Evolutionary conservation across 2,113 vertebrate genomes (phyloP), one percentile per base, ranked within the genome.

Genomic region (Dicentrarchus labrax): DNA sequence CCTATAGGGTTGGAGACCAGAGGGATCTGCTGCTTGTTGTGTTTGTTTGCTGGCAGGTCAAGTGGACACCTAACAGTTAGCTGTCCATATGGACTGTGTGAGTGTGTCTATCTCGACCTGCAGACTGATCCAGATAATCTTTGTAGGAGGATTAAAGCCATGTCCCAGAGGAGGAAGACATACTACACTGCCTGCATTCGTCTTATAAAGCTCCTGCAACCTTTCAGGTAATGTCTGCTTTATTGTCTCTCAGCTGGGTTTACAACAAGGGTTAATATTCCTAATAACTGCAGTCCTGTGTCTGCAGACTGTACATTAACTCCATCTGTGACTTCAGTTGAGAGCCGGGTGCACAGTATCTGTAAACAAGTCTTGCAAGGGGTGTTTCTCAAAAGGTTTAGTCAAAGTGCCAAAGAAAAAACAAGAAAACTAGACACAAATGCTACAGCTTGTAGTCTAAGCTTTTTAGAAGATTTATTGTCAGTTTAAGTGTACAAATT

Each of bases 101-200:
- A 43, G 45, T 36, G 39, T 66, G 76, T 83, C 69, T 66, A 0
- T 50, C 59, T 45, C 57, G 65, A 68, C 57, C 69, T 13, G 56
- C 72, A 45, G 51, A 54, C 78, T 87, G 54, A 89, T 88, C 86
- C 86, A 77, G 82, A 76, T 94, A 89, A 93, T 92, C 91, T 88
- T 73, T 78, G 86, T 78, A 80, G 70, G 66, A 78, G 90, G 93
- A 94, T 94, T 94, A 93, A 61, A 90, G 65, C 41, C 0, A n/a
- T 60, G 80, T 81, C 62, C 17, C 24, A 0, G 50, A 75, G 70
- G 4, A 87, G 69, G 76, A 74, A 24, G 60, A 75, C 50, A 13
- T 41, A 45, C 41, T 50, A 8, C 21, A 11, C 4, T 1, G 41
- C 65, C 45, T 78, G 59, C 8, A 39, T 64, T 57, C 11, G 0